phyloP scores from a whole-genome alignment of 1,140 invertebrate species.

The Cephus cinctus region DNA sequence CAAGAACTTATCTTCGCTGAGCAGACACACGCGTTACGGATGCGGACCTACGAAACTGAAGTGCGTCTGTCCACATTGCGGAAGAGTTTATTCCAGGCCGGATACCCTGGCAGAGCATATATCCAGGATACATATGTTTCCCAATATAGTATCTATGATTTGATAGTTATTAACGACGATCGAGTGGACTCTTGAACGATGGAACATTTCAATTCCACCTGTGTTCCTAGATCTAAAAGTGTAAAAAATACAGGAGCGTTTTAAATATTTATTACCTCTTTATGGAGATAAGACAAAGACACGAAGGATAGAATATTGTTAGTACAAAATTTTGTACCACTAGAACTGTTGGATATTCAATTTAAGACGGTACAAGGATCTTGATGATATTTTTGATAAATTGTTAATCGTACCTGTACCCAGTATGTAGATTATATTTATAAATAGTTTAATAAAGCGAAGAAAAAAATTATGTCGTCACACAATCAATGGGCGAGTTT shows the following conservation, averaged over 20 bases:
- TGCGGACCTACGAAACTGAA: slow-evolving; percentile 43
- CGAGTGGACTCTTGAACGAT: no score
- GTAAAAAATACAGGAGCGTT: no score
- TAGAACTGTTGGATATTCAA: neutral
- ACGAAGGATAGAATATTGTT: neutral
- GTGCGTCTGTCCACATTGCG: slow-evolving; percentile 35
- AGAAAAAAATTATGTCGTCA: no score
- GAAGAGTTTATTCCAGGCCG: slow-evolving; percentile 36
- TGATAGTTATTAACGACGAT: no score
- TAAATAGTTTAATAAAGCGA: neutral
- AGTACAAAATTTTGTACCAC: neutral
- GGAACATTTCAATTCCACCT: no score
- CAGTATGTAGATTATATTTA: neutral
- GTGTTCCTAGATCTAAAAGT: no score
- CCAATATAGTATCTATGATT: slow-evolving; percentile 20
- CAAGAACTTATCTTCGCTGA: slow-evolving; percentile 38
- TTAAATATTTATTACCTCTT: no score
- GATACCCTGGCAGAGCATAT: slow-evolving; percentile 40
- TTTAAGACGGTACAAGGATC: neutral
- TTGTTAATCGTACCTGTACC: neutral
- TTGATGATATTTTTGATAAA: slow-evolving; percentile 4
- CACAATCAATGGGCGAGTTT: no score
- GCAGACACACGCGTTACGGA: slow-evolving; percentile 43
- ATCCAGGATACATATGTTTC: slow-evolving; percentile 24
- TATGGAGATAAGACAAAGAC: no score